Conservation (phyloP, 37 sponge, comb jelly and placozoan genomes). For the Bolinopsis microptera region DNA sequence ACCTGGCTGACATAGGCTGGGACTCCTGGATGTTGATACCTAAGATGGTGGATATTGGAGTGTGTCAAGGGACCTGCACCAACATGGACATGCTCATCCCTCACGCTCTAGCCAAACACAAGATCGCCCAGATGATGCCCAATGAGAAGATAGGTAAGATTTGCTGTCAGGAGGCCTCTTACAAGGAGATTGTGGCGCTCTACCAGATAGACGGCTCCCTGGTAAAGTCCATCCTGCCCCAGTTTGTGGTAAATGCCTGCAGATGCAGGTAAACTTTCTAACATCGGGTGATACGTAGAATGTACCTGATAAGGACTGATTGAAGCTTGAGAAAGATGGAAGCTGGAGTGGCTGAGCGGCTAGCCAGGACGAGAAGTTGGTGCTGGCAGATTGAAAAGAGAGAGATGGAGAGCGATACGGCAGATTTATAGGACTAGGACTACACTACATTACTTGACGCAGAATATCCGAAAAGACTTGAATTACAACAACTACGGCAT, state of each 20-base stretch:
- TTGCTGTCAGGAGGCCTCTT: constrained; percentile 26
- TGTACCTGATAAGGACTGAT: not conserved
- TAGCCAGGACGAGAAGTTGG: too few relatives aligned
- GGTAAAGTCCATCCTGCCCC: constrained; percentile 42
- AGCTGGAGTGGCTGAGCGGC: too few relatives aligned
- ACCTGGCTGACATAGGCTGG: constrained; percentile 51
- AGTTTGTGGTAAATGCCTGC: constrained; percentile 23
- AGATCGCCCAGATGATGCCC: constrained; percentile 36
- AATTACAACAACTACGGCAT: too few relatives aligned
- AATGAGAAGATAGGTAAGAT: constrained; percentile 1
- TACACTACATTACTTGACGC: too few relatives aligned
- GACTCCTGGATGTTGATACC: constrained; percentile 52
- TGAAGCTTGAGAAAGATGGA: not conserved
- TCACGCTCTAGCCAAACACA: constrained; percentile 33
- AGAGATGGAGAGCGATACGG: too few relatives aligned
- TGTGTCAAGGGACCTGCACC: constrained; percentile 19
- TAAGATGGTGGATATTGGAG: constrained; percentile 30
- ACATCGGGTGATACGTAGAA: not conserved
- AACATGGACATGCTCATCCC: not conserved
- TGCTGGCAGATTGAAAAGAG: too few relatives aligned
- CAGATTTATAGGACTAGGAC: too few relatives aligned
- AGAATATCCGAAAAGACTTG: too few relatives aligned
- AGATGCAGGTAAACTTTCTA: not conserved
- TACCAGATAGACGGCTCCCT: constrained; percentile 26
- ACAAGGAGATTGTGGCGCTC: constrained; percentile 48